Base-by-base conservation (phyloP, 2,888 invertebrate species). In the Drosophila buzzatii region DNA sequence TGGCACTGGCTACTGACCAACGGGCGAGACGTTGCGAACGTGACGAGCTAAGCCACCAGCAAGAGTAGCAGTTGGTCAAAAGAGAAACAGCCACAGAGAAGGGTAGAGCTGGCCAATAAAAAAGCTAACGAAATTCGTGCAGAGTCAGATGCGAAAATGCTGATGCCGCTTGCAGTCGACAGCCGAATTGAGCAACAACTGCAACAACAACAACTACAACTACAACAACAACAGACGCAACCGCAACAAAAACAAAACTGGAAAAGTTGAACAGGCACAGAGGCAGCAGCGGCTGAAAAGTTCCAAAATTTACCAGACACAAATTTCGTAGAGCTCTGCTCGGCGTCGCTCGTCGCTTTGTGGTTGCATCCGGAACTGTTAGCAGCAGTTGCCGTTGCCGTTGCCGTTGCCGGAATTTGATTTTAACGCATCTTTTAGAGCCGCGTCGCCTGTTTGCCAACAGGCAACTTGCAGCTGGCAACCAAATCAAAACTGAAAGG, bases 231-330 rank as follows among this genome's bases (percentile, higher is more conserved):
- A 49, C 51, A 57, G 49, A 62, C 23, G 41, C 55, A 65, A 76
- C 81, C 83, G 72, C 81, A 79, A 73, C 75, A 74, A 84, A 80
- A 86, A 84, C 85, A 87, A 73, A 74, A 72, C 76, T 63, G 74
- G 41, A 67, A 83, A 87, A 85, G 82, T 80, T 80, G 74, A 69
- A 61, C 57, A 42, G 39, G 18, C 35, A 64, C 44, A 31, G 57
- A 65, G 58, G 63, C 71, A 70, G 55, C 49, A 42, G 35, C 45
- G 76, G 72, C 74, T 65, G 61, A 79, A 88, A 81, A 81, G 82
- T 87, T 82, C 69, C 55, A 76, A 33, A 81, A 78, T 79, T 85
- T 60, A 69, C 73, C 73, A 87, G 87, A 82, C 85, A 76, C 66
- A 73, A 52, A 44, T 47, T 72, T 63, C 67, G 67, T 58, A 23